A percentile compares a stretch with the other conserved stretches of the same genome.
These are phyloP conservation scores for Belgica antarctica DNA, from an alignment of 2,888 invertebrate genomes.

Conservation along the genomic window DNA sequence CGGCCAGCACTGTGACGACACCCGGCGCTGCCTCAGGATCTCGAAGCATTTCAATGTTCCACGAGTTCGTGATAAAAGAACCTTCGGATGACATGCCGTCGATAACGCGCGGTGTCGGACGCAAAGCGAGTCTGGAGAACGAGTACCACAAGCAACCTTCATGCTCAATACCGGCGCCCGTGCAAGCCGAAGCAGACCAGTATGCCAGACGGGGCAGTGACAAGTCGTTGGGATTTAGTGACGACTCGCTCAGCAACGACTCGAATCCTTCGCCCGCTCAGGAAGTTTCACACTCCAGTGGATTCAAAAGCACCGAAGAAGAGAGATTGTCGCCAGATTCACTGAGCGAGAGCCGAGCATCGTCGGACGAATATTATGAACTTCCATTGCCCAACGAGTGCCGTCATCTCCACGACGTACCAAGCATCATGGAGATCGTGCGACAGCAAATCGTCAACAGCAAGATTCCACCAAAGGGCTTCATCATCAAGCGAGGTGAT, in stretches of 20 bases:
- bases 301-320: conserved; percentile 58
- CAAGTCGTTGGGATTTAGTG: conserved; percentile 68
- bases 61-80: conserved; percentile 67
- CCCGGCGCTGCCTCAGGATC: conserved; percentile 46
- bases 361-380: conserved; percentile 61
- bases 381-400: conserved; percentile 77
- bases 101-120: conserved; percentile 74
- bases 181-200: conserved; percentile 48
- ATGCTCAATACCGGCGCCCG: conserved; percentile 47
- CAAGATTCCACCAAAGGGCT: conserved; percentile 70
- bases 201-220: conserved; percentile 67
- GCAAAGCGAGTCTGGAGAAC: conserved; percentile 66
- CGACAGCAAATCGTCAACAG: conserved; percentile 72
- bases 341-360: conserved; percentile 51
- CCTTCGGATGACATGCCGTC: conserved; percentile 74
- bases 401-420: conserved; percentile 73
- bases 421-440: conserved; percentile 74
- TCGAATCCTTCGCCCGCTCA: conserved; percentile 60
- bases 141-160: conserved; percentile 52
- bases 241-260: conserved; percentile 72
- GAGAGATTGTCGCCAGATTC: conserved; percentile 55
- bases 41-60: conserved; percentile 46
- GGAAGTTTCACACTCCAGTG: conserved; percentile 61
- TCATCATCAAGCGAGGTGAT: conserved; percentile 56
- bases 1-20: conserved; percentile 44